Evolutionary conservation across 2,797 vertebrate species (phyloP).

Genomic region (Tragopan temminckii): DNA sequence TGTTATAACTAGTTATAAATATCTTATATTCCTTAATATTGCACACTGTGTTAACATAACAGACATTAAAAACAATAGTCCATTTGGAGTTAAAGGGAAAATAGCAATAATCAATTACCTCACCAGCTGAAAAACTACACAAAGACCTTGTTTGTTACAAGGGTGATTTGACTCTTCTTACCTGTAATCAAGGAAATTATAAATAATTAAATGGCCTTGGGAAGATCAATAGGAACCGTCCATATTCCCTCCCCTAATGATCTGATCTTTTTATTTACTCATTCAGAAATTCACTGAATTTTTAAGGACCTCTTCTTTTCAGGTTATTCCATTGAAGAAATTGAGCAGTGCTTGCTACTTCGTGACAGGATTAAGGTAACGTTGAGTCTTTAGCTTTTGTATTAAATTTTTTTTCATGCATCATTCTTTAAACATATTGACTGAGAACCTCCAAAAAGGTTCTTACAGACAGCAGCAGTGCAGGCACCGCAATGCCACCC

Average conservation of each 20-base stretch:
- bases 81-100: conserved; percentile 54
- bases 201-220: conserved; percentile 66
- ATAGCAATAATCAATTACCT: conserved; percentile 57
- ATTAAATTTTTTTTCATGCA: neutral
- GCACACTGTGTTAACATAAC: conserved; percentile 62
- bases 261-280: neutral
- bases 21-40: conserved; percentile 76
- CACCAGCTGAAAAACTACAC: conserved; percentile 67
- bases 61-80: conserved; percentile 57
- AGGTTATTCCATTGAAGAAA: neutral
- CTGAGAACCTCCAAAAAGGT: neutral
- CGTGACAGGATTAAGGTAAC: neutral
- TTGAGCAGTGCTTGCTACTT: neutral
- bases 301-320: neutral
- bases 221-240: conserved; percentile 53
- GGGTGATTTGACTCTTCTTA: conserved; percentile 66
- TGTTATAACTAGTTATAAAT: conserved; percentile 74
- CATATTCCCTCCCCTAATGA: neutral
- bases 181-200: conserved; percentile 68
- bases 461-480: neutral
- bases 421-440: neutral
- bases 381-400: neutral
- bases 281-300: neutral
- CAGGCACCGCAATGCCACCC: neutral
- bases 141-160: conserved; percentile 49